Percentiles rank a stretch among this genome's conserved stretches.
phyloP scores from a whole-genome alignment of 2,113 vertebrate species.

The Phocoena sinus region DNA sequence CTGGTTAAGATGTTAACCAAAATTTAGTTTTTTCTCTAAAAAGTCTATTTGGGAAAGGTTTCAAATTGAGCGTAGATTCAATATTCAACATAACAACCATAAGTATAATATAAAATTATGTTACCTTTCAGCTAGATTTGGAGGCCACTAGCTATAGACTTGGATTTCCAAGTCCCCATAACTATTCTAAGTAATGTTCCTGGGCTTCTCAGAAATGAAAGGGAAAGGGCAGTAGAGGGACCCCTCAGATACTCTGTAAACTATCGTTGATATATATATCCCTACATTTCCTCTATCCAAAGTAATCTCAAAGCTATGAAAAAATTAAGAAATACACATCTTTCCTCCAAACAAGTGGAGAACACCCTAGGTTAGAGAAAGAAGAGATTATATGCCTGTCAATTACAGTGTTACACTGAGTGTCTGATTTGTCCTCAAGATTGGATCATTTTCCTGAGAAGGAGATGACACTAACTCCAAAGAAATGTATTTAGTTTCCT shows the following conservation, averaged over 20 bases:
- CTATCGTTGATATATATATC: neutral
- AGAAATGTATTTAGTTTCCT: neutral
- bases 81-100: neutral
- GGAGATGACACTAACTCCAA: conserved; percentile 62
- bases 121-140: neutral
- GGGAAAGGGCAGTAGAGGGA: neutral
- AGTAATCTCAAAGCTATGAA: neutral
- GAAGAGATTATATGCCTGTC: conserved; percentile 65
- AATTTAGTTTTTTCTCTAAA: neutral
- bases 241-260: neutral
- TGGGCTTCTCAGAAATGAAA: neutral
- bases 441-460: conserved; percentile 68
- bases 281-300: neutral
- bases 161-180: neutral
- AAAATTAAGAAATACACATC: neutral
- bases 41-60: neutral
- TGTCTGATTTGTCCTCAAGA: conserved; percentile 61
- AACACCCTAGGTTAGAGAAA: neutral
- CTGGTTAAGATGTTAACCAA: neutral
- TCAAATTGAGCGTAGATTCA: neutral
- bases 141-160: neutral
- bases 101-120: neutral
- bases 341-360: neutral
- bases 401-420: conserved; percentile 57
- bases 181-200: neutral